Evolutionary conservation across 2,888 invertebrate species (phyloP).

Genomic region (Spialia ferax): DNA sequence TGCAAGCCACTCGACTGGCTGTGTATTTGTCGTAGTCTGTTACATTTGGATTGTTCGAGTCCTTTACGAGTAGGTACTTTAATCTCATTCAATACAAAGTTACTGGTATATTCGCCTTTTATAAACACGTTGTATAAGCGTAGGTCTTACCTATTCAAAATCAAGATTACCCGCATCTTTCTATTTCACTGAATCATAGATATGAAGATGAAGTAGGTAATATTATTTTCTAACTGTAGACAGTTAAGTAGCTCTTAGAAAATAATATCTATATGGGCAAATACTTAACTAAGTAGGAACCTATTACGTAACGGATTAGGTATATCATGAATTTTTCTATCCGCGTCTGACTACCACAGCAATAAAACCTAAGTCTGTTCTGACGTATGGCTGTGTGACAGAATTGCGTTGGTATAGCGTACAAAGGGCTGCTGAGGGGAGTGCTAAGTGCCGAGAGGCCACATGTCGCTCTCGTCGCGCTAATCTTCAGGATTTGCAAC

Average conservation of each 20-base stretch:
- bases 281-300: no score
- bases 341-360: no score
- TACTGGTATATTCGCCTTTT: neutral
- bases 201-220: no score
- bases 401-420: slow-evolving; percentile 50
- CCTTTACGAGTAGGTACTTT: no score
- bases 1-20: slow-evolving; percentile 32
- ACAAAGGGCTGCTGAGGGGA: slow-evolving; percentile 61
- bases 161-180: slow-evolving; percentile 44
- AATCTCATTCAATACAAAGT: slow-evolving; percentile 26
- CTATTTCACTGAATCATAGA: neutral
- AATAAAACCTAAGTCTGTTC: neutral
- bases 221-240: neutral
- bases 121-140: no score
- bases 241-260: no score
- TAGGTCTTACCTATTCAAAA: no score
- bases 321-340: no score
- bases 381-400: slow-evolving; percentile 65
- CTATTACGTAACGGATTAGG: no score
- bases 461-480: slow-evolving; percentile 85
- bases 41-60: slow-evolving; percentile 33
- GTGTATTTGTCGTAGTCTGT: slow-evolving; percentile 15
- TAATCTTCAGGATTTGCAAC: slow-evolving; percentile 86
- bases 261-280: no score
- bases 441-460: slow-evolving; percentile 82